These are phyloP conservation scores for Lutjanus erythropterus DNA, from an alignment of 2,113 vertebrate genomes.

Conservation along the genomic window DNA sequence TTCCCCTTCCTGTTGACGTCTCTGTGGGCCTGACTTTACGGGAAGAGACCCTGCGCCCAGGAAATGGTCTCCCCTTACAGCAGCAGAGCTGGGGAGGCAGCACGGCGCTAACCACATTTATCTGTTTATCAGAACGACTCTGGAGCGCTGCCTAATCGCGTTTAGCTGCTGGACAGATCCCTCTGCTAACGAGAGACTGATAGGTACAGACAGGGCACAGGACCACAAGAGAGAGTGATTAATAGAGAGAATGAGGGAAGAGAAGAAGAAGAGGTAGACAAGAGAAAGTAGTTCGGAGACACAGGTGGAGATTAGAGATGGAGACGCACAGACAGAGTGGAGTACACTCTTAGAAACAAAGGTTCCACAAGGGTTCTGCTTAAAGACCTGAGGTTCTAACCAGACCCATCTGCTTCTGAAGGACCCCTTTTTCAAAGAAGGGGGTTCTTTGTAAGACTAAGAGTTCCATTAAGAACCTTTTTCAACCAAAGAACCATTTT, in stretches of 20 bases:
- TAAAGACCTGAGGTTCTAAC: no score
- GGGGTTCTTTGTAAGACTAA: no score
- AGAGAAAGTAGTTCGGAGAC: conserved; percentile 47
- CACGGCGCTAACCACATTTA: conserved; percentile 85
- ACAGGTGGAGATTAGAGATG: conserved; percentile 31
- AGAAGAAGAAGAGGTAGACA: conserved; percentile 23
- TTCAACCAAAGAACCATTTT: no score
- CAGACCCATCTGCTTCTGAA: no score
- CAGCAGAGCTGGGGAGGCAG: conserved; percentile 76
- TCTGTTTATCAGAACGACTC: conserved; percentile 88
- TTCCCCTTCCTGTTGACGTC: conserved; percentile 89
- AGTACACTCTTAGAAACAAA: no score
- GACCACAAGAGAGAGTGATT: conserved; percentile 73
- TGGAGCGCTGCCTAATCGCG: conserved; percentile 85
- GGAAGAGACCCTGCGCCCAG: conserved; percentile 86
- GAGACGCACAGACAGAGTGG: conserved; percentile 21
- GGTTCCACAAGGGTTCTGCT: no score
- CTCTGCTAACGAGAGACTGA: conserved; percentile 82
- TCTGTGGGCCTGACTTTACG: conserved; percentile 84
- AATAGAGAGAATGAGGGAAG: conserved; percentile 51
- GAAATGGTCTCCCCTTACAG: conserved; percentile 88
- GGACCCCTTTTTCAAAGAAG: no score
- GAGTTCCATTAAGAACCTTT: no score
- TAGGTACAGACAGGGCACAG: conserved; percentile 77
- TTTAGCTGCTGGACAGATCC: conserved; percentile 85